Conservation (phyloP, 2,888 invertebrate genomes). For the Linyphia triangularis region DNA sequence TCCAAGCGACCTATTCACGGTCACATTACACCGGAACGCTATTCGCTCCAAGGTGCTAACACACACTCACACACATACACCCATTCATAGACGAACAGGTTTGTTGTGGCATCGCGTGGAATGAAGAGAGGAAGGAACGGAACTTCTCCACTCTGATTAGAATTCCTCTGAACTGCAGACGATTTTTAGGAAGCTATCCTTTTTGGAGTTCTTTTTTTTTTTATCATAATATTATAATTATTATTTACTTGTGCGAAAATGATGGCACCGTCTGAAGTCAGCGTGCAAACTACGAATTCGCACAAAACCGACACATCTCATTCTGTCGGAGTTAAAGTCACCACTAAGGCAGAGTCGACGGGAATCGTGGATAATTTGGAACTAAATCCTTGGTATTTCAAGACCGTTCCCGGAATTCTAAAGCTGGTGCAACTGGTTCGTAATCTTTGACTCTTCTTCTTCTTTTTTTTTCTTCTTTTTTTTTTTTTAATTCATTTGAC, state of each 20-base stretch:
- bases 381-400: conserved; percentile 89
- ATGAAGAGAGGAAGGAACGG: conserved; percentile 32
- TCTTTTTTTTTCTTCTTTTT: too few relatives aligned
- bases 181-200: background rate
- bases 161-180: conserved; percentile 20
- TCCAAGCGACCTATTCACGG: conserved; percentile 15
- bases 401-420: conserved; percentile 88
- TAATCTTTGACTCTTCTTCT: too few relatives aligned
- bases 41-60: conserved; percentile 57
- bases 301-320: conserved; percentile 69
- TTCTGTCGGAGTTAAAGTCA: conserved; percentile 71
- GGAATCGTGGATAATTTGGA: conserved; percentile 75
- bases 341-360: conserved; percentile 75
- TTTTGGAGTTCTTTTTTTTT: conserved; percentile 4
- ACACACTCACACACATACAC: conserved; percentile 41
- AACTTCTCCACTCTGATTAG: conserved; percentile 45
- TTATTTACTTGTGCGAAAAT: background rate
- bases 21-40: conserved; percentile 19
- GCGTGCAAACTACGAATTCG: conserved; percentile 44
- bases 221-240: background rate
- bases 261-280: conserved; percentile 38
- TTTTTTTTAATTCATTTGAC: too few relatives aligned
- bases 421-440: conserved; percentile 91
- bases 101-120: background rate
- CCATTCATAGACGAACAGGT: conserved; percentile 54